These are phyloP conservation scores for Arbacia lixula DNA, from an alignment of 53 echinoderm and acorn worm species.

Conservation along the genomic window DNA sequence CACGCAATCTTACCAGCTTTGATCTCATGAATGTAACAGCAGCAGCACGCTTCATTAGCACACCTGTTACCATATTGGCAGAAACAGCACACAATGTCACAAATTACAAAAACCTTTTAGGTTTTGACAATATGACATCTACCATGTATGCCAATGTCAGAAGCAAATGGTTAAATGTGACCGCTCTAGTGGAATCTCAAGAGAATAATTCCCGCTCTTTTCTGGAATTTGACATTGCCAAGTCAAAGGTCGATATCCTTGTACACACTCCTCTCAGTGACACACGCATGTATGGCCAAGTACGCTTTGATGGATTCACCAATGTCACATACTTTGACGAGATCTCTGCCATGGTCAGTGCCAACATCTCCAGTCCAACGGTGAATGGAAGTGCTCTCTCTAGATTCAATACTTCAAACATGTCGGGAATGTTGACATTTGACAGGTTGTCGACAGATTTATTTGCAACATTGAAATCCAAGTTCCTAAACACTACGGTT, in stretches of 20 bases:
- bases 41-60: not conserved
- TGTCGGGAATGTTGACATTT: conserved; percentile 50
- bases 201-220: conserved; percentile 61
- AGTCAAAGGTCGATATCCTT: not conserved
- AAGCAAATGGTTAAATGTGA: not conserved
- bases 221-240: conserved; percentile 54
- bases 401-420: conserved; percentile 49
- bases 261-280: not conserved
- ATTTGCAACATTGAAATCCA: not conserved
- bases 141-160: not conserved
- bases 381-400: conserved; percentile 42
- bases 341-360: conserved; percentile 26
- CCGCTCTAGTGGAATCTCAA: conserved; percentile 1
- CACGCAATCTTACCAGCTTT: conserved; percentile 51
- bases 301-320: conserved; percentile 44
- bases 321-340: conserved; percentile 51
- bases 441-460: conserved; percentile 47
- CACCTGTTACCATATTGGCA: not conserved
- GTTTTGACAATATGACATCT: not conserved
- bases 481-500: not conserved
- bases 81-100: not conserved
- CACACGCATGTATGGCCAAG: not conserved
- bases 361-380: conserved; percentile 56
- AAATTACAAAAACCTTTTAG: conserved; percentile 10
- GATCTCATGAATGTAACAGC: conserved; percentile 3